Evolutionary conservation across 2,797 vertebrate genomes (phyloP).

Genomic region (Anableps anableps): DNA sequence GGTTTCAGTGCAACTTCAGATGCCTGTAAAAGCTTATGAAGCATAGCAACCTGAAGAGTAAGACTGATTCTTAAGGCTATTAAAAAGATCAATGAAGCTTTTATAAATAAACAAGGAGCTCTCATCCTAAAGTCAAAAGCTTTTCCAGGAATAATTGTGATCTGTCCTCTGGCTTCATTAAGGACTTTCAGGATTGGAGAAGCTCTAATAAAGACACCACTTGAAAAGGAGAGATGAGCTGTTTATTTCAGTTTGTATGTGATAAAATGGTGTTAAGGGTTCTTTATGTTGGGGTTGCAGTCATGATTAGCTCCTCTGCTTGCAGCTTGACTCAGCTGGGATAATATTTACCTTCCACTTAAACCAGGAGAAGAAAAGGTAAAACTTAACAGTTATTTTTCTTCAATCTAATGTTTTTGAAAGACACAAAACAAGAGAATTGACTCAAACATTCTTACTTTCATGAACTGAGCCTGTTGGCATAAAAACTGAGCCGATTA

Average conservation of each 20-base stretch:
- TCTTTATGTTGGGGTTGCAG: conserved; percentile 1
- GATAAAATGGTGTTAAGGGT: conserved; percentile 1
- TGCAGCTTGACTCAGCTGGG: neutral
- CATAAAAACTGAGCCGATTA: conserved; percentile 31
- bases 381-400: conserved; percentile 9
- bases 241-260: conserved; percentile 6
- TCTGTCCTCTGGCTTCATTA: neutral
- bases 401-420: conserved; percentile 5
- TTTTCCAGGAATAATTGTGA: conserved; percentile 1
- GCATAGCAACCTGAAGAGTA: conserved; percentile 10
- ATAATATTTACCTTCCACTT: conserved; percentile 13
- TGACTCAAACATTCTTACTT: conserved; percentile 13
- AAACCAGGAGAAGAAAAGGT: neutral
- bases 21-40: conserved; percentile 33
- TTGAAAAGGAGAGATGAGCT: conserved; percentile 4
- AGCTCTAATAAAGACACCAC: conserved; percentile 8
- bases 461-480: neutral
- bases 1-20: conserved; percentile 31
- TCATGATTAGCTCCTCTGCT: conserved; percentile 27
- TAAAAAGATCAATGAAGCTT: neutral
- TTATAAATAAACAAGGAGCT: neutral
- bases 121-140: conserved; percentile 11
- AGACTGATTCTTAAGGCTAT: neutral
- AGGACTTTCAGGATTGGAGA: neutral
- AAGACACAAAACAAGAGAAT: conserved; percentile 32